These are phyloP conservation scores for Phalanger gymnotis DNA, from an alignment of 2,797 vertebrate genomes.

Conservation along the genomic window DNA sequence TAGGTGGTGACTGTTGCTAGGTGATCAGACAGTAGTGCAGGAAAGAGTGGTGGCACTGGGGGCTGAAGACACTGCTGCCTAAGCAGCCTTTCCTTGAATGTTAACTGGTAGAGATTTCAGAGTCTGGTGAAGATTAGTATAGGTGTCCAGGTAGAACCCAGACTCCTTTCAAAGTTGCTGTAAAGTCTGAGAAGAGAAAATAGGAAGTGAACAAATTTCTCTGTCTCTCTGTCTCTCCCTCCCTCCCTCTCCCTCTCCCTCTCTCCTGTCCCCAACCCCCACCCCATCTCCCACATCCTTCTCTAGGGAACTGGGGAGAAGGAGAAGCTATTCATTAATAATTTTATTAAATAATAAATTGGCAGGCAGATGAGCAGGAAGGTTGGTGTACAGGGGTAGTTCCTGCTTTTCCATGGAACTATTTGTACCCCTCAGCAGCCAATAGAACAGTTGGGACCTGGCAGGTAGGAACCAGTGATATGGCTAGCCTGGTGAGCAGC, in stretches of 20 bases:
- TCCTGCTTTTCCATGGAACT: background rate
- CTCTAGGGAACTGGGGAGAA: background rate
- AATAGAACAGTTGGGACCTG: background rate
- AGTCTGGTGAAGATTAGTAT: background rate
- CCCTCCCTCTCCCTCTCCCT: background rate
- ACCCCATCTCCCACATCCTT: background rate
- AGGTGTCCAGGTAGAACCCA: background rate
- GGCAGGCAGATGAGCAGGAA: background rate
- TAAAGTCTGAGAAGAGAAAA: background rate
- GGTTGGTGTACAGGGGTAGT: background rate
- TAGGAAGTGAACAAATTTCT: background rate
- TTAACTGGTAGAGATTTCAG: background rate
- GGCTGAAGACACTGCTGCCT: background rate
- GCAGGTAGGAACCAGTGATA: background rate
- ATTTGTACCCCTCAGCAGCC: background rate
- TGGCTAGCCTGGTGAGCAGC: background rate
- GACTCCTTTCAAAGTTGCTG: background rate
- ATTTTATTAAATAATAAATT: background rate
- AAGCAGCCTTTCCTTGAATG: background rate
- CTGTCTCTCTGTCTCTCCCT: background rate
- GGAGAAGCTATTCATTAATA: background rate
- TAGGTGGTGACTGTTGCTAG: background rate
- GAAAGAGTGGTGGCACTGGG: background rate
- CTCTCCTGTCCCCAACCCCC: background rate
- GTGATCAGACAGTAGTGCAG: background rate